Conservation (phyloP, 2,113 vertebrate species). For the Bothrops jararaca region DNA sequence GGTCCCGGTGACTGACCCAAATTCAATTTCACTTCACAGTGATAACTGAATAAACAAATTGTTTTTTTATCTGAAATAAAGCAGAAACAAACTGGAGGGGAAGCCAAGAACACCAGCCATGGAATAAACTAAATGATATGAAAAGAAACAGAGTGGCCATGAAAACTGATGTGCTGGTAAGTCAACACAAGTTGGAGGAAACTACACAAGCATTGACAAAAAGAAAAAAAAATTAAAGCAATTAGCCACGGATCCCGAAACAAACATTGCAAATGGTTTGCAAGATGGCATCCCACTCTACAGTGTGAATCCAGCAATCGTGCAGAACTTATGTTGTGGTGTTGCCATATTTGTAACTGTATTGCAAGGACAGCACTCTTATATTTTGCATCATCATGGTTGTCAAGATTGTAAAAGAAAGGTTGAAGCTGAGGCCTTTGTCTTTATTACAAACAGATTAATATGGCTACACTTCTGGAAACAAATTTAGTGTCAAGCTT, state of each 20-base stretch:
- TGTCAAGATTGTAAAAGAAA: background rate
- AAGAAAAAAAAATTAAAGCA: constrained; percentile 12
- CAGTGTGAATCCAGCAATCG: background rate
- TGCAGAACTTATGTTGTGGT: background rate
- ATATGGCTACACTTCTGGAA: background rate
- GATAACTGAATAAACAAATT: background rate
- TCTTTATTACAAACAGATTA: background rate
- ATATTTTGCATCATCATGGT: background rate
- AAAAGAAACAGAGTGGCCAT: background rate
- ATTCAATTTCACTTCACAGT: background rate
- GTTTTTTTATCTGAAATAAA: background rate
- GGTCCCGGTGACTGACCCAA: no score
- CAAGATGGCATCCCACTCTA: background rate
- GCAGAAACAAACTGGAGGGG: background rate
- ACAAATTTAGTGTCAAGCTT: background rate
- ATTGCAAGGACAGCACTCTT: background rate
- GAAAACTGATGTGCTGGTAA: background rate
- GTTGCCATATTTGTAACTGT: background rate
- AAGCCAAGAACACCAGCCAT: background rate
- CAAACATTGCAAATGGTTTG: constrained; percentile 16
- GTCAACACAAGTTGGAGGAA: background rate
- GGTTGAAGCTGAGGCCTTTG: background rate
- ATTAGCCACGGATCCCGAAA: constrained; percentile 1
- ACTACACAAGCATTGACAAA: background rate
- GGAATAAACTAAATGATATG: background rate